These are phyloP conservation scores for Carassius gibelio DNA, from an alignment of 2,113 vertebrate species.

Conservation along the genomic window DNA sequence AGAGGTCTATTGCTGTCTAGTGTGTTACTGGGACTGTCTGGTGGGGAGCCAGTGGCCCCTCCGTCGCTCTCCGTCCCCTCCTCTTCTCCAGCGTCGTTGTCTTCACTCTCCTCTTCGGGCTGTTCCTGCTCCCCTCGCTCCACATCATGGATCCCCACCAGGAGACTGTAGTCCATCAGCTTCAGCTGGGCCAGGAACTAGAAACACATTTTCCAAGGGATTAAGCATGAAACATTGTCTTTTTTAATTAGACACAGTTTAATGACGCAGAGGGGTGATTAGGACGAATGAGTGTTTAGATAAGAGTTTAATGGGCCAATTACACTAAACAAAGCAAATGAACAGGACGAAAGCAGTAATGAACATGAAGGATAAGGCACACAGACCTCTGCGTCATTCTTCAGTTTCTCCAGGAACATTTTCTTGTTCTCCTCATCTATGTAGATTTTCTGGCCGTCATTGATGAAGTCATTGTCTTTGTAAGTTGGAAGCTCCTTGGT, in stretches of 20 bases:
- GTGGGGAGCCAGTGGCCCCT: slow-evolving; percentile 82
- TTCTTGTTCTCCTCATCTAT: slow-evolving; percentile 87
- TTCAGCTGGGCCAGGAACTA: slow-evolving; percentile 94
- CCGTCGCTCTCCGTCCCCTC: slow-evolving; percentile 91
- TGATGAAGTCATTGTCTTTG: slow-evolving; percentile 92
- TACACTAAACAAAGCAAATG: slow-evolving; percentile 9
- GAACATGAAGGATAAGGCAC: neutral
- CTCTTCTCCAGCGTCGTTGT: slow-evolving; percentile 77
- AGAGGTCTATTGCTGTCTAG: slow-evolving; percentile 89
- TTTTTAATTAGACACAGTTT: slow-evolving; percentile 22
- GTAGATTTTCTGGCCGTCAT: slow-evolving; percentile 87
- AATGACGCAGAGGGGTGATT: neutral
- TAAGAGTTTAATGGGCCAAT: slow-evolving; percentile 17
- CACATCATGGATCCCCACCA: slow-evolving; percentile 94
- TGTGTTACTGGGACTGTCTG: slow-evolving; percentile 94
- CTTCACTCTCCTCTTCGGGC: slow-evolving; percentile 88
- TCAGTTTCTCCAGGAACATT: slow-evolving; percentile 87
- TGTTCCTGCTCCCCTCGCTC: slow-evolving; percentile 95
- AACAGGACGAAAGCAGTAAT: neutral
- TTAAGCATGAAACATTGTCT: neutral
- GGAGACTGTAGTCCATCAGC: slow-evolving; percentile 97
- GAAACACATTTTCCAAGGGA: slow-evolving; percentile 15
- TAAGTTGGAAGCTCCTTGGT: slow-evolving; percentile 89
- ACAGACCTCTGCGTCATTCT: slow-evolving; percentile 88
- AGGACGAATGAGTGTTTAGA: slow-evolving; percentile 9